phyloP scores from a whole-genome alignment of 2,113 vertebrate species.

The Malaclemys terrapin region DNA sequence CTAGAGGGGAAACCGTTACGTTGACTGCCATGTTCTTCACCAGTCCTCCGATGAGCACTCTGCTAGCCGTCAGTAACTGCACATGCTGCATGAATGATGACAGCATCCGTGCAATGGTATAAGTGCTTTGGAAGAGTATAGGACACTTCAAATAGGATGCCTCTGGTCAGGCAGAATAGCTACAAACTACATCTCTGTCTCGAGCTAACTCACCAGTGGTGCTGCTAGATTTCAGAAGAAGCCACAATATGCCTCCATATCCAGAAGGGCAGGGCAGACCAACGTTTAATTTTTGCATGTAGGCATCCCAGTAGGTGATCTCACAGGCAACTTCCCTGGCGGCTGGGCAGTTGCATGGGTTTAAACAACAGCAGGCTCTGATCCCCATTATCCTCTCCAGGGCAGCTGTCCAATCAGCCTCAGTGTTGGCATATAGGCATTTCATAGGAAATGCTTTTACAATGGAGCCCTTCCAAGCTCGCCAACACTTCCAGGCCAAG shows the following conservation, averaged over 20 bases:
- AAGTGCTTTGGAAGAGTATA: neutral
- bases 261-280: neutral
- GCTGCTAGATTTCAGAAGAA: neutral
- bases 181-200: neutral
- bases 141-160: neutral
- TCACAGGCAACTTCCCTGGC: neutral
- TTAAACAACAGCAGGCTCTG: neutral
- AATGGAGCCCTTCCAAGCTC: neutral
- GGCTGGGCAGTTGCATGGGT: neutral
- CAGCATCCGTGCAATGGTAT: neutral
- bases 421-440: rapidly evolving
- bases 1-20: neutral
- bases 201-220: neutral
- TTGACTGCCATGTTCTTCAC: neutral
- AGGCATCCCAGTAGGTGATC: neutral
- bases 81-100: neutral
- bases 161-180: neutral
- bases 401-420: neutral
- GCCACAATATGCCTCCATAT: neutral
- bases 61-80: neutral
- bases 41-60: neutral
- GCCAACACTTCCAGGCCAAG: neutral
- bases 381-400: neutral
- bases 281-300: neutral
- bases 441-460: constrained; percentile 45